phyloP scores from a whole-genome alignment of 92 coral and sea anemone species.

The Bergia sp. region DNA sequence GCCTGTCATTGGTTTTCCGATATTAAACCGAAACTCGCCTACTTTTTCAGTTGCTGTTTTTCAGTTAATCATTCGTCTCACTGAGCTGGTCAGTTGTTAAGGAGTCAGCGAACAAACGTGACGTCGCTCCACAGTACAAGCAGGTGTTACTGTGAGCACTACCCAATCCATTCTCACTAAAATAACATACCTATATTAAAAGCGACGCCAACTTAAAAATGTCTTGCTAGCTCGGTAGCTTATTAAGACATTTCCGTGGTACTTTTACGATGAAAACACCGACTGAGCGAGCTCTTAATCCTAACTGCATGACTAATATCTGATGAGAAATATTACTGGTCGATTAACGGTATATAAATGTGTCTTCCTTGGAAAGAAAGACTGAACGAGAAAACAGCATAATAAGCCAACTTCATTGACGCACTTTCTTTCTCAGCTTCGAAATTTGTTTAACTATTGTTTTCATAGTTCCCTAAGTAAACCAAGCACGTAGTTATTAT shows the following conservation, averaged over 20 bases:
- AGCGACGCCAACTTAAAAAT: constrained; percentile 6
- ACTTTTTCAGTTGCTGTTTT: background rate
- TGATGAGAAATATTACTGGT: background rate
- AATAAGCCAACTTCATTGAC: background rate
- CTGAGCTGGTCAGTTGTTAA: background rate
- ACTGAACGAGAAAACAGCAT: constrained; percentile 6
- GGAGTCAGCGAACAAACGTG: background rate
- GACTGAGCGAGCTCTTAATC: background rate
- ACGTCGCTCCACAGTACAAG: background rate
- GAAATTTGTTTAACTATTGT: background rate
- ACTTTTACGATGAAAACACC: background rate
- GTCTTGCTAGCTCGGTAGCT: constrained; percentile 6
- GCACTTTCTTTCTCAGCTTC: constrained; percentile 12
- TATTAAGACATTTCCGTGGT: constrained; percentile 31
- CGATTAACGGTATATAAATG: background rate
- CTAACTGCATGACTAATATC: constrained; percentile 6
- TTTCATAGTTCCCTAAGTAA: background rate
- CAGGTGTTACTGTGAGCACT: constrained; percentile 19
- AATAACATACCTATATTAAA: constrained; percentile 21
- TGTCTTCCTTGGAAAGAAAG: background rate
- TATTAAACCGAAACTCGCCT: constrained; percentile 15
- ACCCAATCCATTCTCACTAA: constrained; percentile 7
- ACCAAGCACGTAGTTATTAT: background rate
- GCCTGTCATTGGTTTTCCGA: background rate
- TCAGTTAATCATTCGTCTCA: background rate